phyloP scores from a whole-genome alignment of 2,113 vertebrate genomes.

The Corythornis cristatus region DNA sequence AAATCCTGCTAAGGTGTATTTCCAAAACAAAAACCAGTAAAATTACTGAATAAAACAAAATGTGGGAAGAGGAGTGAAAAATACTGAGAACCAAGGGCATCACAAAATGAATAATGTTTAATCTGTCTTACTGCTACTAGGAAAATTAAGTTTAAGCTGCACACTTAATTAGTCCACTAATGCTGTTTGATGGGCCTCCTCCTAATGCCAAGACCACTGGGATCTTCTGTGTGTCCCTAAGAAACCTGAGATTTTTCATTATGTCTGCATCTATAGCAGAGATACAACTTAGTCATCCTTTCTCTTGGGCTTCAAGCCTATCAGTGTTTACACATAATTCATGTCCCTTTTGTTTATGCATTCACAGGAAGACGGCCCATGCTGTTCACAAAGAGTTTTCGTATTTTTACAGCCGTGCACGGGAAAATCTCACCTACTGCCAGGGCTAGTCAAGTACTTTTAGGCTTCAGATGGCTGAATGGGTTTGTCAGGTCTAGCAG shows the following conservation, averaged over 20 bases:
- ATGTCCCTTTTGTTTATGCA: neutral
- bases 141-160: conserved; percentile 69
- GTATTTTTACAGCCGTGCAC: neutral
- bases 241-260: conserved; percentile 52
- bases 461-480: neutral
- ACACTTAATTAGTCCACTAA: conserved; percentile 65
- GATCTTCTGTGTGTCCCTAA: conserved; percentile 36
- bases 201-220: conserved; percentile 37
- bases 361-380: neutral
- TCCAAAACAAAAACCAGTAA: neutral
- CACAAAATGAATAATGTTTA: conserved; percentile 54
- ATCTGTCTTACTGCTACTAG: conserved; percentile 39
- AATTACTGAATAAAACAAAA: conserved; percentile 43
- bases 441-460: neutral
- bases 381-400: neutral
- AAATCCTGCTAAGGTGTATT: neutral
- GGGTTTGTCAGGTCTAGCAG: neutral
- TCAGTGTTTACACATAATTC: conserved; percentile 28
- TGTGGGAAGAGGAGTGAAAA: conserved; percentile 32
- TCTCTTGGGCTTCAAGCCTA: neutral
- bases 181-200: conserved; percentile 52
- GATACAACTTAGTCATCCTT: neutral
- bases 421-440: conserved; percentile 21
- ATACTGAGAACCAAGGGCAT: conserved; percentile 43
- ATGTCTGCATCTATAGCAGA: conserved; percentile 17